phyloP scores from a whole-genome alignment of 1,140 invertebrate species.

The Lepidurus arcticus region DNA sequence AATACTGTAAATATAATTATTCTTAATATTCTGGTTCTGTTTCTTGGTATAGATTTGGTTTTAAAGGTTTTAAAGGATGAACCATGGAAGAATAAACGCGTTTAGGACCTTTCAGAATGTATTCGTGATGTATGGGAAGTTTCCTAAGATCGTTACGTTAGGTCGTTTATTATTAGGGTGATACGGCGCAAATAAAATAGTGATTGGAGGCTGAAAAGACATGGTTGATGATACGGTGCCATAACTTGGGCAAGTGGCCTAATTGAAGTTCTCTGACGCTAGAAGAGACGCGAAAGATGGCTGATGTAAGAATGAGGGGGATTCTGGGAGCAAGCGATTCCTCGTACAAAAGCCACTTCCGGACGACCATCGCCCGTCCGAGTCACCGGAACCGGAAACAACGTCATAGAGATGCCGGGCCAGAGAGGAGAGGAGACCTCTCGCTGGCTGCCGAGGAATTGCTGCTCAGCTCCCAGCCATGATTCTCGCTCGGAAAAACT shows the following conservation, averaged over 20 bases:
- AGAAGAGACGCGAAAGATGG: slow-evolving; percentile 8
- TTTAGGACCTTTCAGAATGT: not conserved
- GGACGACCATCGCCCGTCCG: slow-evolving; percentile 14
- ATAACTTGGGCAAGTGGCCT: slow-evolving; percentile 21
- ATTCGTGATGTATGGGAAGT: not conserved
- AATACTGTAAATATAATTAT: no score
- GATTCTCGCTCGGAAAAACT: slow-evolving; percentile 6
- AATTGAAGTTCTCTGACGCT: slow-evolving; percentile 19
- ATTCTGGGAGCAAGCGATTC: not conserved
- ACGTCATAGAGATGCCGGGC: slow-evolving; percentile 17
- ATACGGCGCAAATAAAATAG: not conserved
- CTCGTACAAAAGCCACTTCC: slow-evolving; percentile 15
- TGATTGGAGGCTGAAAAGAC: not conserved
- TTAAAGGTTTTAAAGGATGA: not conserved
- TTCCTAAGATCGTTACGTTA: slow-evolving; percentile 1
- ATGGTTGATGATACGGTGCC: not conserved
- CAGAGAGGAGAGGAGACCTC: not conserved
- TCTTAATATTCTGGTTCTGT: no score
- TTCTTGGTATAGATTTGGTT: not conserved
- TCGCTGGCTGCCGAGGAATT: slow-evolving; percentile 1
- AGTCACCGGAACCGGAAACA: slow-evolving; percentile 17
- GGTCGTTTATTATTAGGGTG: not conserved
- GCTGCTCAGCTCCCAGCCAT: not conserved
- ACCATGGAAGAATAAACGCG: not conserved
- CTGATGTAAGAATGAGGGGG: not conserved